Evolutionary conservation across 2,888 invertebrate genomes (phyloP), one percentile per base, ranked within the genome.

Genomic region (Orchesellides sinensis): DNA sequence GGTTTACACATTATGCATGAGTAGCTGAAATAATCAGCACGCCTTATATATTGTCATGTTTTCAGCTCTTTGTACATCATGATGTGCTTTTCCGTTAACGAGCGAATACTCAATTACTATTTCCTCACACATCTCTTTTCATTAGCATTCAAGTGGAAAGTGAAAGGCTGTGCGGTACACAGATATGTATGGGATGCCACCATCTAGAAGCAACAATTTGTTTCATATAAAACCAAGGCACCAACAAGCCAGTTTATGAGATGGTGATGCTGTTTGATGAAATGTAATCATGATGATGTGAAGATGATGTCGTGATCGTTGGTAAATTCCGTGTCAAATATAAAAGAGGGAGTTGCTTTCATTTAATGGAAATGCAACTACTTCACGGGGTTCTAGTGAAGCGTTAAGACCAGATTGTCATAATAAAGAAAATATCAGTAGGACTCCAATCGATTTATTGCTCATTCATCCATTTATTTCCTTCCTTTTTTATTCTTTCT

Each of bases 401-500:
- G n/a, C n/a, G n/a, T n/a, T n/a, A n/a, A n/a, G n/a, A n/a, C n/a
- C n/a, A n/a, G n/a, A n/a, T n/a, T n/a, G n/a, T 52, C 14, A 32
- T 68, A 21, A 52, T 32, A 29, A 52, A 52, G 52, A 68, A 68
- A 68, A 52, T 52, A 52, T 49, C 52, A 68, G 17, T 29, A 21
- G 8, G 27, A 14, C 68, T 29, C 12, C 19, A 68, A 68, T 68
- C 66, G 49, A 68, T 68, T 49, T 68, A 68, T 68, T 68, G n/a
- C 66, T 68, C 49, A 49, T 47, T 66, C 40, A 40, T 63, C 21
- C 63, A 17, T 45, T 25, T 40, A 35, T 14, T 45, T 25, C 45
- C 65, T 21, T 14, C 14, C 25, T n/a, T 45, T 45, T 47, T 17
- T 5, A n/a, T 14, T 14, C 47, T 65, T 23, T 65, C 25, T 17